Base-by-base conservation (phyloP, 2,113 vertebrate species). In the Pluvianellus socialis region DNA sequence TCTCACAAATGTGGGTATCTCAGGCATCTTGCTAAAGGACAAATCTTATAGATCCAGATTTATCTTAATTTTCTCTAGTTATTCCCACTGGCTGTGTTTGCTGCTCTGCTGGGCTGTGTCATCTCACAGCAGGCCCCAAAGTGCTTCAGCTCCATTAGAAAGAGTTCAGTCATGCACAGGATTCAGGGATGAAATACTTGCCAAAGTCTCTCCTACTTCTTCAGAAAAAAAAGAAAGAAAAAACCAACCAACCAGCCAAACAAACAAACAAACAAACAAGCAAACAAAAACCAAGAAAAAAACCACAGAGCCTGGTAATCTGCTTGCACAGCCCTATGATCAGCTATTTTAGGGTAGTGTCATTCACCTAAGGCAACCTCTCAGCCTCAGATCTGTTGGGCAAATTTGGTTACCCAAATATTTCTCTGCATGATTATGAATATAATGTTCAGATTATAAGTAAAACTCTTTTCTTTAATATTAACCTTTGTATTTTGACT, bases 21-120 rank as follows among this genome's bases (percentile, higher is more conserved):
- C 30, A 83, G 77, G 10, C 18, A 42, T 19, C 42, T 92, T 79
- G 24, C n/a, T 81, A 38, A 90, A 63, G 38, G n/a, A 59, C 18
- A 59, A 58, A 59, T 28, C 23, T 63, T 53, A 66, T 4, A 40
- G 26, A 63, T 33, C 23, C 52, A 81, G 20, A 81, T 94, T 87
- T 91, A 67, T 85, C 68, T 77, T 91, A 67, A 63, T 89, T 94
- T 96, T 86, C 42, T 44, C 21, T 59, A 73, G 40, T 59, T 28
- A 74, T 77, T 84, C 52, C 32, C 45, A 84, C 24, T 3, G 7
- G 32, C 71, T 84, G 40, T 44, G 47, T 50, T 80, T 88, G 55
- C 50, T 50, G n/a, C 75, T 94, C 79, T 83, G 32, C 20, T 89
- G 68, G 50, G 44, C 1, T 9, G 35, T 33, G 68, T 27, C 61